These are phyloP conservation scores for Ophioninae sp. DNA, from an alignment of 2,888 invertebrate species.

Conservation along the genomic window DNA sequence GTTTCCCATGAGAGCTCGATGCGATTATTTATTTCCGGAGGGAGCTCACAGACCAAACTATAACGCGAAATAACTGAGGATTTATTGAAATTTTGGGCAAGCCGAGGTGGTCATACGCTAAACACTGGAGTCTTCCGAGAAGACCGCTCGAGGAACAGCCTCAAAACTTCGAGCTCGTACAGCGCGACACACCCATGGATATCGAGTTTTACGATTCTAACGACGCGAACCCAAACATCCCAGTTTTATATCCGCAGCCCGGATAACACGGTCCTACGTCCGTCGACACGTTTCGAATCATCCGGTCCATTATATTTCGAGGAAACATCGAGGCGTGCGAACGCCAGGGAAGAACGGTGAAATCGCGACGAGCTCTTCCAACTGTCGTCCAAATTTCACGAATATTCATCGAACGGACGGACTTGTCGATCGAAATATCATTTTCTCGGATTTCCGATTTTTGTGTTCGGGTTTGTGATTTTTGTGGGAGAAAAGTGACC, in stretches of 20 bases:
- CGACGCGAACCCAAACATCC: constrained; percentile 29
- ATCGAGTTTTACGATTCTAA: constrained; percentile 54
- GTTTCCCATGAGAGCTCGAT: not conserved
- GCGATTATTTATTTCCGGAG: constrained; percentile 35
- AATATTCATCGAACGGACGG: not conserved
- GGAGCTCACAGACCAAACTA: constrained; percentile 65
- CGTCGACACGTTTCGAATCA: constrained; percentile 37
- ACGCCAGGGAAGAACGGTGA: not conserved
- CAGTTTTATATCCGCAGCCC: constrained; percentile 33
- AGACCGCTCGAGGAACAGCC: constrained; percentile 44
- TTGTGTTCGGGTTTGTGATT: no score
- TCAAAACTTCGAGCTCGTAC: constrained; percentile 14
- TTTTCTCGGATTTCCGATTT: not conserved
- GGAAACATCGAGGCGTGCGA: constrained; percentile 42
- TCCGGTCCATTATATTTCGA: constrained; percentile 32
- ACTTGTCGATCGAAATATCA: not conserved
- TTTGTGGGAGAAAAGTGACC: no score
- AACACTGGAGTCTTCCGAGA: constrained; percentile 47
- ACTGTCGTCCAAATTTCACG: not conserved
- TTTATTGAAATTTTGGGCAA: constrained; percentile 69
- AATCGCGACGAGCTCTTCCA: not conserved
- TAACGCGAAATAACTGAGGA: constrained; percentile 56
- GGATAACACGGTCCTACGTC: constrained; percentile 36
- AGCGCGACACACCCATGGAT: constrained; percentile 28
- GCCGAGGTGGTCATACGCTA: constrained; percentile 13